Evolutionary conservation across 2,797 vertebrate species (phyloP).

Genomic region (Setipinna tenuifilis): DNA sequence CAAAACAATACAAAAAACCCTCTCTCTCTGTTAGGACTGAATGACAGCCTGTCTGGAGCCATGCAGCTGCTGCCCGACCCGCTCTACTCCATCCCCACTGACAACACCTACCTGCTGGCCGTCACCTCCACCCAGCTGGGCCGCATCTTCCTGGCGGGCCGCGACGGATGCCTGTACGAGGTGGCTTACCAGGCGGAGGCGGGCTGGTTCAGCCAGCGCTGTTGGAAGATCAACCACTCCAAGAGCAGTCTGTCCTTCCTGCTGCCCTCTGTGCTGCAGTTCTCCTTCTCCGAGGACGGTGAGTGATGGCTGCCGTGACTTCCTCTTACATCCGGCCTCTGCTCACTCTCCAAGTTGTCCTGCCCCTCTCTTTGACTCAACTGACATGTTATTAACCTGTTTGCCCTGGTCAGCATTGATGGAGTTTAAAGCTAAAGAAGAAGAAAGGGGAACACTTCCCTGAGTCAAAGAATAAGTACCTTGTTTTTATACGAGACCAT

Average conservation of each 20-base stretch:
- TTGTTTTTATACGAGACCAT: too few relatives aligned
- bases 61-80: conserved; percentile 96
- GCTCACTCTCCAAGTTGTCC: too few relatives aligned
- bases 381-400: too few relatives aligned
- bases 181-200: conserved; percentile 97
- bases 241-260: conserved; percentile 93
- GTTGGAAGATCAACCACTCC: conserved; percentile 97
- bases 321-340: background rate
- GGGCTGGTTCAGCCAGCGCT: conserved; percentile 96
- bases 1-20: too few relatives aligned
- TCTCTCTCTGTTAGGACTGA: conserved; percentile 71
- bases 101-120: conserved; percentile 92
- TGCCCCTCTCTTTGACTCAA: too few relatives aligned
- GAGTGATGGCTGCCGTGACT: conserved; percentile 47
- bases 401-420: too few relatives aligned
- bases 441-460: too few relatives aligned
- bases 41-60: conserved; percentile 92
- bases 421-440: too few relatives aligned
- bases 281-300: conserved; percentile 98
- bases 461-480: too few relatives aligned
- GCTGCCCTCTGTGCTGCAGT: conserved; percentile 92
- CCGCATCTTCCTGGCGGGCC: conserved; percentile 95
- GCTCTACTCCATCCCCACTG: conserved; percentile 94
- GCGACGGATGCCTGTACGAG: conserved; percentile 97
- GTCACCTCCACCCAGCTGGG: conserved; percentile 90